Evolutionary conservation across 2,888 invertebrate genomes (phyloP).

Genomic region (Paralinhomoeus sp.): DNA sequence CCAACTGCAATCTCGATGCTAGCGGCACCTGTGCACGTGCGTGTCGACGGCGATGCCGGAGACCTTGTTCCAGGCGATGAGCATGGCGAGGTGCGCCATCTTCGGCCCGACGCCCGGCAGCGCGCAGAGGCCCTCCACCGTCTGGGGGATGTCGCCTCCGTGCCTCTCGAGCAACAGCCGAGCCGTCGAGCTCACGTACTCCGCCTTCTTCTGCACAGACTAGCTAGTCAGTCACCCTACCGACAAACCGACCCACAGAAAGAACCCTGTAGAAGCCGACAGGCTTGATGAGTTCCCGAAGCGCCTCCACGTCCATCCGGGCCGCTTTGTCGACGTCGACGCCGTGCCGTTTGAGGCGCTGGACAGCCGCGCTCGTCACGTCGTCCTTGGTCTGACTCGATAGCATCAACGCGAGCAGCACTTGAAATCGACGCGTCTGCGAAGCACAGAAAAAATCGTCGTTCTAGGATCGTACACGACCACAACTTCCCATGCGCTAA

Average conservation of each 20-base stretch:
- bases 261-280: constrained; percentile 67
- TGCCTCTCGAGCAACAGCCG: constrained; percentile 54
- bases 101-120: constrained; percentile 90
- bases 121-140: constrained; percentile 52
- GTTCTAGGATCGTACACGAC: not conserved
- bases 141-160: constrained; percentile 62
- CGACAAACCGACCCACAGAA: too few species aligned
- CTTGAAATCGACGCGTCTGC: constrained; percentile 62
- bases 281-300: constrained; percentile 64
- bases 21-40: constrained; percentile 62
- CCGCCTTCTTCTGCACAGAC: constrained; percentile 57
- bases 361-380: constrained; percentile 70
- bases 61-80: constrained; percentile 63
- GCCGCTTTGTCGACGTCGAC: constrained; percentile 22
- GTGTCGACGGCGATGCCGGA: constrained; percentile 68
- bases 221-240: too few species aligned
- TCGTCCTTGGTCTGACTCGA: constrained; percentile 95
- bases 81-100: constrained; percentile 93
- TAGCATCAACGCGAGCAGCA: constrained; percentile 69
- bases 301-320: constrained; percentile 40
- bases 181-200: constrained; percentile 62
- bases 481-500: not conserved
- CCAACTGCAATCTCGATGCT: too few species aligned
- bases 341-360: constrained; percentile 40
- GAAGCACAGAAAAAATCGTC: not conserved